These are phyloP conservation scores for Phocoena phocoena DNA, from an alignment of 2,113 vertebrate species.

Conservation along the genomic window DNA sequence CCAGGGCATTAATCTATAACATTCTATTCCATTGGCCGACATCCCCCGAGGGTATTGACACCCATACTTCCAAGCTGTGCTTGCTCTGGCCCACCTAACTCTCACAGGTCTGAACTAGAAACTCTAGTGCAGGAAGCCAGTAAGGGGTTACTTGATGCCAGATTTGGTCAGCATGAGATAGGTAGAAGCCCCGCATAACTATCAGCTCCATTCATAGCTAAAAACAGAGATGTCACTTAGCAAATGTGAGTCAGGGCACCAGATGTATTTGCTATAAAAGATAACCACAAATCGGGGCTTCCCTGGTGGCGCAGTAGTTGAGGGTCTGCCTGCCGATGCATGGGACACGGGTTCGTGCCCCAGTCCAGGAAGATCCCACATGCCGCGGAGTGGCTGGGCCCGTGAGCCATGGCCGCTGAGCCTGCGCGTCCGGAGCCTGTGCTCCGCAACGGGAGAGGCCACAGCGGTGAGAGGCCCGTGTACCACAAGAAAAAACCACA, in stretches of 20 bases:
- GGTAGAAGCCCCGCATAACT: not conserved
- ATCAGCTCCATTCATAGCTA: not conserved
- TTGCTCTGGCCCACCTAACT: not conserved
- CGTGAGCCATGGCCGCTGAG: too few species aligned
- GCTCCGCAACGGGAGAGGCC: too few species aligned
- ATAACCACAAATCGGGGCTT: not conserved
- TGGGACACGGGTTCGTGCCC: too few species aligned
- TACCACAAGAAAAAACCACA: too few species aligned
- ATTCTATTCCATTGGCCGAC: not conserved
- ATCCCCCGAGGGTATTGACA: not conserved
- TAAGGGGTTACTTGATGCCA: not conserved
- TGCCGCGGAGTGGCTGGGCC: too few species aligned
- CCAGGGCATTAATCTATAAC: not conserved
- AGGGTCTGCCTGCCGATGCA: too few species aligned
- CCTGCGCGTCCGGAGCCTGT: too few species aligned
- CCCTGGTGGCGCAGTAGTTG: too few species aligned
- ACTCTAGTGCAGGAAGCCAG: not conserved
- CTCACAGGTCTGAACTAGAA: not conserved
- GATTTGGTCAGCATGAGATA: not conserved
- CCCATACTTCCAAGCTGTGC: not conserved
- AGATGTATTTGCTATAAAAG: not conserved
- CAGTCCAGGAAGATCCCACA: too few species aligned
- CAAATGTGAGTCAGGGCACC: not conserved
- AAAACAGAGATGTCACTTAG: not conserved
- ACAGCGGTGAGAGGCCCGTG: too few species aligned